phyloP scores from a whole-genome alignment of 2,113 vertebrate genomes.

The Anarrhichthys ocellatus region DNA sequence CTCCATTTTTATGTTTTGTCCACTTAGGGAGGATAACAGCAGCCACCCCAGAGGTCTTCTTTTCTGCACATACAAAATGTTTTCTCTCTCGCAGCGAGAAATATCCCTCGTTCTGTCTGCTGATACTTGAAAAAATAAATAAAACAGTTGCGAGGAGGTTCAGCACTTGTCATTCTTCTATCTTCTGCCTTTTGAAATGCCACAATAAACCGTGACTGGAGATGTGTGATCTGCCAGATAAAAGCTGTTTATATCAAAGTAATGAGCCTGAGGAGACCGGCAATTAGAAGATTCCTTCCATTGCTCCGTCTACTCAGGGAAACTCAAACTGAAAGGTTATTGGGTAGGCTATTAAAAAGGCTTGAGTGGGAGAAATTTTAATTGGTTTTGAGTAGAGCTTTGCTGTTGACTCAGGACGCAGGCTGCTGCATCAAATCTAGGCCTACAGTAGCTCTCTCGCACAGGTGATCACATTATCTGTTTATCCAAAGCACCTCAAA shows the following conservation, averaged over 20 bases:
- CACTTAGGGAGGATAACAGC: slow-evolving; percentile 64
- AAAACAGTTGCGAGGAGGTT: slow-evolving; percentile 41
- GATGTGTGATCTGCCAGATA: slow-evolving; percentile 69
- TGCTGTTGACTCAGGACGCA: slow-evolving; percentile 67
- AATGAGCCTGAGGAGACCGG: slow-evolving; percentile 78
- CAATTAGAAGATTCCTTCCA: slow-evolving; percentile 75
- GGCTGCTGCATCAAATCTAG: slow-evolving; percentile 35
- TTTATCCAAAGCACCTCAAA: slow-evolving; percentile 61
- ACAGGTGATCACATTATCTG: slow-evolving; percentile 64
- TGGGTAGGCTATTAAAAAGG: slow-evolving; percentile 71
- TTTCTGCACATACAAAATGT: slow-evolving; percentile 33
- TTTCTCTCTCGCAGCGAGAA: slow-evolving; percentile 42
- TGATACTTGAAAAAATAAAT: slow-evolving; percentile 11
- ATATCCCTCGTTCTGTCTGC: slow-evolving; percentile 33
- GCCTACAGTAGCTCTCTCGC: slow-evolving; percentile 31
- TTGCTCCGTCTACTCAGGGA: slow-evolving; percentile 70
- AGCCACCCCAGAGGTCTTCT: slow-evolving; percentile 40
- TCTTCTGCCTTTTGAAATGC: slow-evolving; percentile 65
- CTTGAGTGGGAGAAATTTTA: slow-evolving; percentile 75
- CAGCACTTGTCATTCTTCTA: slow-evolving; percentile 58
- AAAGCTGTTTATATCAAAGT: slow-evolving; percentile 80
- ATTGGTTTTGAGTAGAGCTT: slow-evolving; percentile 72
- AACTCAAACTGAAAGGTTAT: slow-evolving; percentile 77
- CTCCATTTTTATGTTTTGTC: slow-evolving; percentile 63
- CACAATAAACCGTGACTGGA: slow-evolving; percentile 54